A percentile compares a stretch with the other conserved stretches of the same genome.
phyloP scores from a whole-genome alignment of 2,113 vertebrate species.

The Arvicanthis niloticus region DNA sequence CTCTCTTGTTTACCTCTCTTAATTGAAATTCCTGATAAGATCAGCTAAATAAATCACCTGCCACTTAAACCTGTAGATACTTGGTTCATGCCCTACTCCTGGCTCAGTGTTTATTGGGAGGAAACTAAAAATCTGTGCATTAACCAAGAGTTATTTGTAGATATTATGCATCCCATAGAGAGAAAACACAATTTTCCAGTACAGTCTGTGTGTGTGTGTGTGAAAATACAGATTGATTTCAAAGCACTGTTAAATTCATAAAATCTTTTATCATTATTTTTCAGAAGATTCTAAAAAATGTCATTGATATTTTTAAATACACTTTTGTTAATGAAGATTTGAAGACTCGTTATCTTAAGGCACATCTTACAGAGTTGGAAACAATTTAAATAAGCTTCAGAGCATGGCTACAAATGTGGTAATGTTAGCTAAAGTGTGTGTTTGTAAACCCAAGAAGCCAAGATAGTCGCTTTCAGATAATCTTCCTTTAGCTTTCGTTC shows the following conservation, averaged over 20 bases:
- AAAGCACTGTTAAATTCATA: conserved; percentile 43
- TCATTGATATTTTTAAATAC: not conserved
- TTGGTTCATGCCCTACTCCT: not conserved
- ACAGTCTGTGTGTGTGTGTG: not conserved
- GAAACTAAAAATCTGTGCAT: not conserved
- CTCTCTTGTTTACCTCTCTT: conserved; percentile 23
- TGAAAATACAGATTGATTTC: conserved; percentile 42
- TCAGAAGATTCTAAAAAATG: conserved; percentile 44
- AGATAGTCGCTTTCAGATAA: not conserved
- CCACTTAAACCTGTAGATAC: not conserved
- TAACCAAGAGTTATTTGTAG: conserved; percentile 40
- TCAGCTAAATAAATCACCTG: conserved; percentile 38
- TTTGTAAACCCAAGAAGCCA: not conserved
- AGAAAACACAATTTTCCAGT: not conserved
- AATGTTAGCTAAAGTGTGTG: not conserved
- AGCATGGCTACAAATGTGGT: not conserved
- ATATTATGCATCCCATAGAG: not conserved
- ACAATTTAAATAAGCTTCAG: not conserved
- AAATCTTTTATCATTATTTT: conserved; percentile 58
- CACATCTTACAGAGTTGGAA: conserved; percentile 32
- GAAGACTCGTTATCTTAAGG: not conserved
- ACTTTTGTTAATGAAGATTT: not conserved
- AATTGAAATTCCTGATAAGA: conserved; percentile 48
- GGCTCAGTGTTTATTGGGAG: not conserved
- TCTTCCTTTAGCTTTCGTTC: conserved; percentile 9